phyloP scores from a whole-genome alignment of 2,113 vertebrate genomes.

The Phalacrocorax aristotelis region DNA sequence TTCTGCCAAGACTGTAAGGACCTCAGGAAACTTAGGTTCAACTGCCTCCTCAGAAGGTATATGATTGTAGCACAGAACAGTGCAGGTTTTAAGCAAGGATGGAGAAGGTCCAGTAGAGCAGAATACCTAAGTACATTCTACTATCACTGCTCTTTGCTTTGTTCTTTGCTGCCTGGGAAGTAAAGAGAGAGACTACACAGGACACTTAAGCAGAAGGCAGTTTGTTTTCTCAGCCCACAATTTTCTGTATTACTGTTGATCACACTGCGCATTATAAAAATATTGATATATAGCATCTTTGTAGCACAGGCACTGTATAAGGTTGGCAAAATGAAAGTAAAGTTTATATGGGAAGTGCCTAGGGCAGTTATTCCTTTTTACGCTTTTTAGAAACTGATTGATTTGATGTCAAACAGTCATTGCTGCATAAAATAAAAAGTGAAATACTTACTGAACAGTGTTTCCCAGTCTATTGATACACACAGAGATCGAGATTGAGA shows the following conservation, averaged over 20 bases:
- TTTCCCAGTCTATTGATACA: background rate
- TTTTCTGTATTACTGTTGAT: background rate
- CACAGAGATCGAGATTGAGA: background rate
- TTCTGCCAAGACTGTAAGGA: background rate
- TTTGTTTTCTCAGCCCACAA: background rate
- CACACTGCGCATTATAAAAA: background rate
- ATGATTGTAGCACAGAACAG: background rate
- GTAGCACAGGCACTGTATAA: background rate
- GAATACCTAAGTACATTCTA: background rate
- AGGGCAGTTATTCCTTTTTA: background rate
- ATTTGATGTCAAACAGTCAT: background rate
- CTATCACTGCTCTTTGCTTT: background rate
- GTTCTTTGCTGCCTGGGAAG: background rate
- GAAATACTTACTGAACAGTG: background rate
- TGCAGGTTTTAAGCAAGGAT: background rate
- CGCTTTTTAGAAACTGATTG: background rate
- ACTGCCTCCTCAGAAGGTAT: fast-evolving
- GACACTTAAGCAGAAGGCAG: background rate
- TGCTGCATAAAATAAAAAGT: background rate
- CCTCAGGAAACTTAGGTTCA: background rate
- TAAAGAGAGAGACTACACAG: background rate
- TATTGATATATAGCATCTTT: background rate
- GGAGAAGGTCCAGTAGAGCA: background rate
- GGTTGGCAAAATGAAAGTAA: background rate
- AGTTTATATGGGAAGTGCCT: background rate